Evolutionary conservation across 2,888 invertebrate species (phyloP), one percentile per base, ranked within the genome.

Genomic region (Brachyopa scutellaris): DNA sequence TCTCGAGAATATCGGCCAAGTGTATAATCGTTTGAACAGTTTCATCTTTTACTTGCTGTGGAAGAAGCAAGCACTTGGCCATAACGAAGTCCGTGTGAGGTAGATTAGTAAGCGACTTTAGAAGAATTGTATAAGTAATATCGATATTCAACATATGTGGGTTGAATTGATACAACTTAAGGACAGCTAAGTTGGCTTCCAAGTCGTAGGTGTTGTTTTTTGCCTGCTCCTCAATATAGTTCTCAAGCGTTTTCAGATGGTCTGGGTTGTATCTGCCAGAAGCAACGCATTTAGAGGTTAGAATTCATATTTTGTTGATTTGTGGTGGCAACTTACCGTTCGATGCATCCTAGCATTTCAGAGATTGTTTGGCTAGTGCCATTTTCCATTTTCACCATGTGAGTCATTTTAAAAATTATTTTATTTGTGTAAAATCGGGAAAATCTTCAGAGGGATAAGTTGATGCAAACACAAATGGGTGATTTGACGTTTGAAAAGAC

Each of bases 1-100:
- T 95, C 90, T 99, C 99, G 87, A 99, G 91, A 84, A 97, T 94
- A 87, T 98, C 96, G 2, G 97, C 97, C 87, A 99, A 91, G 86
- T 95, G 95, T 87, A 97, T 95, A 45, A 99, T 97, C 88, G 95
- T 95, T 85, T 94, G 93, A 69, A 99, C 95, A n/a, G 95, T 95
- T 85, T 95, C 95, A 88, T 97, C 95, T 86, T 95, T 93, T 88
- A 96, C 89, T 95, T 97, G 91, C 53, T 93, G 92, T 73, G 97
- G 96, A 84, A 96, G 95, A 74, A 99, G 92, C 67, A 99, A 93
- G 90, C 98, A 99, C 91, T 99, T 99, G 92, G 99, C 99, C 84
- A 99, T 92, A 49, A 98, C 97, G 88, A 99, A 99, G 91, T 99
- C 99, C 6, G 99, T 97, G 88, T 99, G 97, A 0, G 99, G 99